Base-by-base conservation (phyloP, 1,140 invertebrate genomes). In the Geopemphigus sp. region DNA sequence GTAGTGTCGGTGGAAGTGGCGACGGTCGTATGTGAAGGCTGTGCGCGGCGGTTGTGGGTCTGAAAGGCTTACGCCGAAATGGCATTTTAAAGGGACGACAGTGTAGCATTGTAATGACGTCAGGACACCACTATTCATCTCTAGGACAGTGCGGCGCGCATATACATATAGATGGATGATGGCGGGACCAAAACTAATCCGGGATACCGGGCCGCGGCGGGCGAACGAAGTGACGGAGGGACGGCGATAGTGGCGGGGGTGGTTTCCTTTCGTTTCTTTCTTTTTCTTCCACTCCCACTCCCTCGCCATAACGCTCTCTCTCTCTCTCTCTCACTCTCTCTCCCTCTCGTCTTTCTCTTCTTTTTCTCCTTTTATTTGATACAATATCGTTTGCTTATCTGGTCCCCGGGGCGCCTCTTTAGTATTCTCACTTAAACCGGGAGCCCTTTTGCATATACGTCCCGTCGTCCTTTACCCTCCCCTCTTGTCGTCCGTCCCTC, bases 371-470 rank as follows among this genome's bases (percentile, higher is more conserved):
- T 45, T 80, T 66, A 78, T 78, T 78, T 63, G 57, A 78, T 78
- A 78, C 74, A 78, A 78, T 78, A 78, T 78, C 74, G 74, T 78
- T 63, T 78, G 74, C 74, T 78, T 78, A 78, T 78, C 74, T 78
- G 74, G 74, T 78, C 74, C 74, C 56, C 56, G 74, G 74, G 74
- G 74, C 74, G 74, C 74, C 39, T 63, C 74, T 78, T 78, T 78
- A 78, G 74, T 78, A 78, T 78, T 78, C 74, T 78, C 74, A 78
- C 74, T 78, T 78, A 78, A 78, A 78, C 74, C 74, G 74, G 57
- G 24, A 78, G 57, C 74, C 73, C 22, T 78, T 78, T 78, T 78
- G 56, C 74, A 76, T 76, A 76, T 22, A 15, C 39, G 19, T 24
- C 4, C 5, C 29, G n/a, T n/a, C 39, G 12, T 47, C 26, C 15